Conservation (phyloP, 53 echinoderm and acorn worm species). For the Antedon mediterranea region DNA sequence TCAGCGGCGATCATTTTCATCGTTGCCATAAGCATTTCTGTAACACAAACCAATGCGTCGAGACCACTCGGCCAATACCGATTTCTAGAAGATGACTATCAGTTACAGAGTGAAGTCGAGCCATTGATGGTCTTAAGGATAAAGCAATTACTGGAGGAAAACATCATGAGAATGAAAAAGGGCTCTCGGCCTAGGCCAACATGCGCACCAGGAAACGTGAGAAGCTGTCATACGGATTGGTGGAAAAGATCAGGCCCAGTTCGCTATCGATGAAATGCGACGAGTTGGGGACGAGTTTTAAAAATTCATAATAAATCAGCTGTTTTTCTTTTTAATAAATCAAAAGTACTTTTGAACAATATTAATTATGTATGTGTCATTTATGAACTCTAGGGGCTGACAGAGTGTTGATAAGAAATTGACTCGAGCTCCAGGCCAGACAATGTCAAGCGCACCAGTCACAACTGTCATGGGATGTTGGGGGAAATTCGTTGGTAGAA, state of each 20-base stretch:
- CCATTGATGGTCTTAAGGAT: neutral
- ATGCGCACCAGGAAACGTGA: neutral
- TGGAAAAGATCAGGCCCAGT: neutral
- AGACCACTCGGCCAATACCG: neutral
- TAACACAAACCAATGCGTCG: neutral
- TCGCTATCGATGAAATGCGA: neutral
- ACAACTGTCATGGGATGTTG: too few species aligned
- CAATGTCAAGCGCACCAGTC: too few species aligned
- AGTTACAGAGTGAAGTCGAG: neutral
- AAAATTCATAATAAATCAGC: too few species aligned
- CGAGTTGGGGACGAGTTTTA: too few species aligned
- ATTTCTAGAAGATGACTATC: neutral
- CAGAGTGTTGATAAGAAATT: too few species aligned
- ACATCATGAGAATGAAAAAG: neutral
- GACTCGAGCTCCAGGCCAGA: too few species aligned
- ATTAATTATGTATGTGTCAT: too few species aligned
- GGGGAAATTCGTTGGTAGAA: too few species aligned
- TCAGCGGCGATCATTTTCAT: neutral
- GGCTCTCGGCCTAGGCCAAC: neutral
- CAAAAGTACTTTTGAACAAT: too few species aligned
- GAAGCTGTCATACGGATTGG: neutral
- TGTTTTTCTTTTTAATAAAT: too few species aligned
- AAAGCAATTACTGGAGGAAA: neutral
- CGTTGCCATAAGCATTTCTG: neutral
- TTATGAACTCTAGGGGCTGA: too few species aligned